Conservation (phyloP, 2,797 vertebrate species). For the Urosaurus nigricauda region DNA sequence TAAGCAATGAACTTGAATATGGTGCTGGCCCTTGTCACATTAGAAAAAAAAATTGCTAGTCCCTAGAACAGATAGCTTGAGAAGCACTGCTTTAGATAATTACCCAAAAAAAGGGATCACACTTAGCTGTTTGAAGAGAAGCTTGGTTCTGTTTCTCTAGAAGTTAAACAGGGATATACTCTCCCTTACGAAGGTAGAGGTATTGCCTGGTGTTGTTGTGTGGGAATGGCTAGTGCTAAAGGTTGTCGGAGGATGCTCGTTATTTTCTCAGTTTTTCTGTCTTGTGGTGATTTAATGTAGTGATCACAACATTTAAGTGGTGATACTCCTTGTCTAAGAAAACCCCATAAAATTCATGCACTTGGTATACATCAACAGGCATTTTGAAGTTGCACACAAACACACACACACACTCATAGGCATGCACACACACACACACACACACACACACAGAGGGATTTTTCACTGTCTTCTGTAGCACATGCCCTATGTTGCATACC, state of each 20-base stretch:
- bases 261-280: not conserved
- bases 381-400: no score
- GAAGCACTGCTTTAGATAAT: not conserved
- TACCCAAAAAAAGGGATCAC: not conserved
- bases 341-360: no score
- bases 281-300: not conserved
- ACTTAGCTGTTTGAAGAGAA: not conserved
- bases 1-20: no score
- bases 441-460: not conserved
- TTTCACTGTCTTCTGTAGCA: not conserved
- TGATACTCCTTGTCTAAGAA: no score
- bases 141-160: not conserved
- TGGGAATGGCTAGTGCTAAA: not conserved
- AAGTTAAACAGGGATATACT: not conserved
- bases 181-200: not conserved
- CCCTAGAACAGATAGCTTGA: no score
- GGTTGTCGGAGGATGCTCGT: not conserved
- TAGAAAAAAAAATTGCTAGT: no score
- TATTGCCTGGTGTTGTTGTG: not conserved
- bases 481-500: not conserved
- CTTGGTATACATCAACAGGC: no score
- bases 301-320: not conserved
- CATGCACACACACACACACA: no score
- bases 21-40: no score
- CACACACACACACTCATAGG: no score